Base-by-base conservation (phyloP, 2,888 invertebrate species). In the Clunio marinus region DNA sequence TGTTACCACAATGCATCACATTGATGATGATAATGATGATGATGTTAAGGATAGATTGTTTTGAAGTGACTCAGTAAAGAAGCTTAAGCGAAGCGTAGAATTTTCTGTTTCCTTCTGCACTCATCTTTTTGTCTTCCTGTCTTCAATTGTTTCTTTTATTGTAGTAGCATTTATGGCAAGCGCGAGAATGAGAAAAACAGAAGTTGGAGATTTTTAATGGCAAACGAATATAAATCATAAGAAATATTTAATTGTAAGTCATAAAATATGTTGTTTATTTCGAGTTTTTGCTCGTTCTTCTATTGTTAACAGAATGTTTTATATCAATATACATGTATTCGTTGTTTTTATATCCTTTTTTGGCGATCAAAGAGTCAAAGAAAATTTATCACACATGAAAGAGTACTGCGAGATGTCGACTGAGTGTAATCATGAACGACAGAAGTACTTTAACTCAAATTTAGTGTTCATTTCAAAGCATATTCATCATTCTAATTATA, bases 161-260 rank as follows among this genome's bases (percentile, higher is more conserved):
- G 25, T 20, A 57, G 57, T 57, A 20, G 55, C 55, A 22, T 24
- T n/a, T 55, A 55, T 55, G 55, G 55, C 57, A n/a, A n/a, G 51
- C 51, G 15, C 57, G 27, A 57, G 57, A 57, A 13, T 13, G 35
- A 32, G 13, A 13, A 45, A 27, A 27, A 15, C 10, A 8, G 10
- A n/a, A n/a, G n/a, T 15, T 41, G 41, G 10, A n/a, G 17, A 20
- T 51, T 66, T 55, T 66, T 66, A 66, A 66, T 66, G 66, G 66
- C 35, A 51, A 66, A 55, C 35, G 17, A 8, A 17, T 55, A 66
- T 66, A 66, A 66, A 66, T 66, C 66, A 66, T 55, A 46, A 20
- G 35, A 55, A 32, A 35, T 22, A 66, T 55, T 55, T 66, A 55
- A 66, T 55, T 66, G 66, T 66, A 35, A 55, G 15, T 66, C 66